A percentile compares a stretch with the other conserved stretches of the same genome.
Evolutionary conservation across 1,140 invertebrate species (phyloP).

Genomic region (Latrodectus geometricus): DNA sequence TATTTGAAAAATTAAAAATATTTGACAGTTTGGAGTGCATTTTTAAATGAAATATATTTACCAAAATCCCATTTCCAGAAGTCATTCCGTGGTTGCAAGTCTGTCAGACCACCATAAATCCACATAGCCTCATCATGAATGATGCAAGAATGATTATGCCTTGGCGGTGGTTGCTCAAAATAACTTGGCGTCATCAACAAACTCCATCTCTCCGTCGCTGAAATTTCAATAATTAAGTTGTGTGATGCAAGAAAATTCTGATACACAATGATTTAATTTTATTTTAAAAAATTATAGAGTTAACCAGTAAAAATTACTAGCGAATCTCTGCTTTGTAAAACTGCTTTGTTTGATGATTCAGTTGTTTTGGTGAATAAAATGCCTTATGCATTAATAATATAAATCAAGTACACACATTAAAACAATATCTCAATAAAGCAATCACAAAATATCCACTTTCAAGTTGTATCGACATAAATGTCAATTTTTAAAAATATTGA

Average conservation of each 20-base stretch:
- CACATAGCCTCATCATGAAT: conserved; percentile 84
- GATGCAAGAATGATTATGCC: conserved; percentile 88
- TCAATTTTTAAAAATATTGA: too few species aligned
- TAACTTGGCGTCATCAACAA: conserved; percentile 69
- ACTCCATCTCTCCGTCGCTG: conserved; percentile 84
- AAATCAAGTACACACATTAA: too few species aligned
- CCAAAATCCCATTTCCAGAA: conserved; percentile 86
- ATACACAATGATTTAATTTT: neutral
- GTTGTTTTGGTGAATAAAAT: too few species aligned
- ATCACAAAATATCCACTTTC: too few species aligned
- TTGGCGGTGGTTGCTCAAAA: conserved; percentile 74
- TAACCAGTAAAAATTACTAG: neutral
- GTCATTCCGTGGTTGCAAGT: conserved; percentile 83
- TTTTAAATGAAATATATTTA: conserved; percentile 65
- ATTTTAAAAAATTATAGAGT: neutral
- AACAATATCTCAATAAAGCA: too few species aligned
- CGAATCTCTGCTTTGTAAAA: too few species aligned
- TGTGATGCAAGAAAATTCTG: neutral
- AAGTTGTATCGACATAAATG: too few species aligned
- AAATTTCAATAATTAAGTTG: neutral
- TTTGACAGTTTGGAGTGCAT: neutral
- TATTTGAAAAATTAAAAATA: too few species aligned
- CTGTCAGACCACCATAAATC: conserved; percentile 90
- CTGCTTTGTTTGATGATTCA: too few species aligned
- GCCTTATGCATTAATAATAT: too few species aligned